Conservation (phyloP, 30 jellyfish, hydroid and myxozoan genomes). For the Turritopsis dohrnii region DNA sequence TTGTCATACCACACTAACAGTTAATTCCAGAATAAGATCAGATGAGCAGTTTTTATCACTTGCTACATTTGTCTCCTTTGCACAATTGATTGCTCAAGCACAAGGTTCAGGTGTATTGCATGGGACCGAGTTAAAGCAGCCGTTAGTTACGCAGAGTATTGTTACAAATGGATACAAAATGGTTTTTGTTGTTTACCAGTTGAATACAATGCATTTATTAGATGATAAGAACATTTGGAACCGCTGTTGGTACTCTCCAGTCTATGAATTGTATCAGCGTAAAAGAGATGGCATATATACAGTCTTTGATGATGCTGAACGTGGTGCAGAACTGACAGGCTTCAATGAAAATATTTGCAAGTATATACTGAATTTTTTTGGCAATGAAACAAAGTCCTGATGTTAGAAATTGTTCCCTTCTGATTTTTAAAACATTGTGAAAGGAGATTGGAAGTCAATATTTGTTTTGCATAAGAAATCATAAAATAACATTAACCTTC, state of each 20-base stretch:
- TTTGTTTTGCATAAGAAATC: neutral
- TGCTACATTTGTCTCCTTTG: constrained; percentile 58
- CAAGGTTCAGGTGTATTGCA: constrained; percentile 47
- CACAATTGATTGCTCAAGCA: constrained; percentile 68
- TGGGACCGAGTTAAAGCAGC: constrained; percentile 57
- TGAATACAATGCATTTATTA: constrained; percentile 54
- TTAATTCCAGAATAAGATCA: constrained; percentile 26
- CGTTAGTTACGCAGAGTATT: constrained; percentile 63
- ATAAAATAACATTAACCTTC: neutral
- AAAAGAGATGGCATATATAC: neutral
- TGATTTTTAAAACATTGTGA: neutral
- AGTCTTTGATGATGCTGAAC: constrained; percentile 24
- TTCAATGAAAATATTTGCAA: constrained; percentile 26
- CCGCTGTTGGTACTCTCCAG: constrained; percentile 67
- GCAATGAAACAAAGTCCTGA: constrained; percentile 18
- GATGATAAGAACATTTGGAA: constrained; percentile 83
- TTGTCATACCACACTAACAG: constrained; percentile 54
- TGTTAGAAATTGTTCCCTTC: neutral
- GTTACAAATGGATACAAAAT: constrained; percentile 67
- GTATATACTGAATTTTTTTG: constrained; percentile 7
- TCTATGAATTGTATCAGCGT: constrained; percentile 2
- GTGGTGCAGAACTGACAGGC: constrained; percentile 25
- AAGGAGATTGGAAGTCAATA: neutral
- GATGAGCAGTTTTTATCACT: constrained; percentile 40
- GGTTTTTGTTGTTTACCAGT: constrained; percentile 63